These are phyloP conservation scores for Hylia prasina DNA, from an alignment of 2,113 vertebrate species.

Conservation along the genomic window DNA sequence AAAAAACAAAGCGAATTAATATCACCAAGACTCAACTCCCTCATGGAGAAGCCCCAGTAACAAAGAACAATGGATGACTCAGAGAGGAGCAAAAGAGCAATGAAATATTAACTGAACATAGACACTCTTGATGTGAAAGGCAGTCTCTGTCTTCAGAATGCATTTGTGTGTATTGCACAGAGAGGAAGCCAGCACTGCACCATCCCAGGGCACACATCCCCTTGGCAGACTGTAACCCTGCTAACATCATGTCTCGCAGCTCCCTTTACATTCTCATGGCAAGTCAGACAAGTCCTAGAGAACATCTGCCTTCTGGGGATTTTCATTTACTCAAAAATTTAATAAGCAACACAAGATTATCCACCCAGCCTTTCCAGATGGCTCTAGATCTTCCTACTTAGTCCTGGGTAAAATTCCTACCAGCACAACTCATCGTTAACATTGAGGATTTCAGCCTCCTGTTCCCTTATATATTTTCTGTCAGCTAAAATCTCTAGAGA, in stretches of 20 bases:
- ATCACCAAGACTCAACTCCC: not conserved
- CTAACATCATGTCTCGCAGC: not conserved
- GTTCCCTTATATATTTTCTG: not conserved
- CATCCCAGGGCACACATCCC: not conserved
- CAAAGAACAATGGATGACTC: constrained; percentile 39
- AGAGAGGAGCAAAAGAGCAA: constrained; percentile 19
- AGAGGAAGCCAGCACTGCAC: not conserved
- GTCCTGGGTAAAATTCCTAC: not conserved
- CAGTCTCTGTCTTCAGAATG: constrained; percentile 13
- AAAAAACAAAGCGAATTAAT: constrained; percentile 28
- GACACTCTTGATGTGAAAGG: constrained; percentile 37
- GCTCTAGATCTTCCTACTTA: not conserved
- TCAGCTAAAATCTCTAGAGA: not conserved
- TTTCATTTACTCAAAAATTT: not conserved
- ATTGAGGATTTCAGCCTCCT: not conserved
- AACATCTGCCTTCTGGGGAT: not conserved
- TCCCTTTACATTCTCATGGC: not conserved
- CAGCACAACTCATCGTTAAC: not conserved
- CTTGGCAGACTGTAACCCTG: not conserved
- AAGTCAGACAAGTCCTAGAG: not conserved
- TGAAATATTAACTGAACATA: constrained; percentile 63
- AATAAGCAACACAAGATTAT: not conserved
- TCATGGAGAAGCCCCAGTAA: not conserved
- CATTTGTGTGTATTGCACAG: not conserved
- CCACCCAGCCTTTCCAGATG: not conserved